phyloP scores from a whole-genome alignment of 2,797 vertebrate genomes.

The Typhlichthys eigenmanni region DNA sequence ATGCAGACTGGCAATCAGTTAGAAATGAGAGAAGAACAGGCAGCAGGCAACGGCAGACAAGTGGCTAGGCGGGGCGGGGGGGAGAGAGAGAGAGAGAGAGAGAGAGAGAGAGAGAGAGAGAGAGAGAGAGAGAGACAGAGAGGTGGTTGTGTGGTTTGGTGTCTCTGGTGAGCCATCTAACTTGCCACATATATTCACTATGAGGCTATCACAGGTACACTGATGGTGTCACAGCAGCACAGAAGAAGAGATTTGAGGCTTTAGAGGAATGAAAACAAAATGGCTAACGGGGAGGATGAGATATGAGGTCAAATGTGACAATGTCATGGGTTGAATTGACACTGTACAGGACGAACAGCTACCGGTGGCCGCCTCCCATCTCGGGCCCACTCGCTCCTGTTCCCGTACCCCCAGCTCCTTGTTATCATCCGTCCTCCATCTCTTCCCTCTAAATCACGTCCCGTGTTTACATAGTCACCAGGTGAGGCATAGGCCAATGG shows the following conservation, averaged over 20 bases:
- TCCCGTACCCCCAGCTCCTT: no score
- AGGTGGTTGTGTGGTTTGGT: constrained; percentile 19
- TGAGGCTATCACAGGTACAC: neutral
- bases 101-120: neutral
- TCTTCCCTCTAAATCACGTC: no score
- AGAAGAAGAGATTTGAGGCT: constrained; percentile 57
- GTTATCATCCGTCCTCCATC: no score
- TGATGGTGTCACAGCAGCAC: neutral
- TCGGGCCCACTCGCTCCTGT: no score
- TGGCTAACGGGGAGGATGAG: neutral
- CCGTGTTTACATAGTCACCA: no score
- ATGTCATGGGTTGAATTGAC: no score
- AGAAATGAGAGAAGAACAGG: constrained; percentile 67
- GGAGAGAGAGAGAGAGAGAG: neutral
- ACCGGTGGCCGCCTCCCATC: no score
- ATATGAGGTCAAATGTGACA: no score
- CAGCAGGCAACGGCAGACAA: constrained; percentile 33
- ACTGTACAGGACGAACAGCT: no score
- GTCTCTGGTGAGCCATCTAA: constrained; percentile 17
- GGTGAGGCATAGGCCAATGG: no score
- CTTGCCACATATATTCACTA: neutral
- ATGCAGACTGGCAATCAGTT: constrained; percentile 71
- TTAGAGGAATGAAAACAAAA: constrained; percentile 47
- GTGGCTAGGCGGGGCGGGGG: constrained; percentile 15
- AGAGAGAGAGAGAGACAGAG: neutral